phyloP scores from a whole-genome alignment of 1,140 invertebrate genomes.

The Mizuhopecten yessoensis region DNA sequence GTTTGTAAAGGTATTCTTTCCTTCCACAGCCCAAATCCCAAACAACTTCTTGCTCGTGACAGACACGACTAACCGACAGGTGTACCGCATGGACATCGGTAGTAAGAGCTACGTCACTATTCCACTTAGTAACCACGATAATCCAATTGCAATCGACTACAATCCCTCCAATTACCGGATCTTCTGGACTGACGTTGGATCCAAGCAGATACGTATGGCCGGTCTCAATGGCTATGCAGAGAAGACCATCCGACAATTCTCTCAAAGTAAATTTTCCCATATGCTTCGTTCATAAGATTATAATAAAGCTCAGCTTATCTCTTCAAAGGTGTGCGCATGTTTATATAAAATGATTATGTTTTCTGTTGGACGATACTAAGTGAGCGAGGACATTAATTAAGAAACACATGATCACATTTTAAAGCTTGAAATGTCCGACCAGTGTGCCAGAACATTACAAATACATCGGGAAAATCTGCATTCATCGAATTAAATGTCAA shows the following conservation, averaged over 20 bases:
- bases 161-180: slow-evolving; percentile 92
- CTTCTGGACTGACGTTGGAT: slow-evolving; percentile 95
- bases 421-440: too few relatives aligned
- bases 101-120: slow-evolving; percentile 68
- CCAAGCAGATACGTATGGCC: slow-evolving; percentile 89
- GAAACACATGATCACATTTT: too few relatives aligned
- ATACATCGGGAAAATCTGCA: too few relatives aligned
- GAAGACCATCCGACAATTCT: slow-evolving; percentile 60
- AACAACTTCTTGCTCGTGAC: slow-evolving; percentile 83
- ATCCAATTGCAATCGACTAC: slow-evolving; percentile 93
- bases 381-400: too few relatives aligned
- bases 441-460: too few relatives aligned
- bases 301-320: too few relatives aligned
- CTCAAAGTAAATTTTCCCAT: slow-evolving; percentile 59
- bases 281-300: too few relatives aligned
- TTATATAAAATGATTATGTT: too few relatives aligned
- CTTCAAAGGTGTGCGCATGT: too few relatives aligned
- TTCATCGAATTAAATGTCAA: too few relatives aligned
- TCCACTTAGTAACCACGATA: slow-evolving; percentile 67
- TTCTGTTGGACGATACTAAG: too few relatives aligned
- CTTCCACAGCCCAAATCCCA: slow-evolving; percentile 93
- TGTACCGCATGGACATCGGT: slow-evolving; percentile 73
- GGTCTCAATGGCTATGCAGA: slow-evolving; percentile 88
- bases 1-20: not conserved
- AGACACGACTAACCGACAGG: slow-evolving; percentile 62